Evolutionary conservation across 2,797 vertebrate genomes (phyloP).

Genomic region (Thaleichthys pacificus): DNA sequence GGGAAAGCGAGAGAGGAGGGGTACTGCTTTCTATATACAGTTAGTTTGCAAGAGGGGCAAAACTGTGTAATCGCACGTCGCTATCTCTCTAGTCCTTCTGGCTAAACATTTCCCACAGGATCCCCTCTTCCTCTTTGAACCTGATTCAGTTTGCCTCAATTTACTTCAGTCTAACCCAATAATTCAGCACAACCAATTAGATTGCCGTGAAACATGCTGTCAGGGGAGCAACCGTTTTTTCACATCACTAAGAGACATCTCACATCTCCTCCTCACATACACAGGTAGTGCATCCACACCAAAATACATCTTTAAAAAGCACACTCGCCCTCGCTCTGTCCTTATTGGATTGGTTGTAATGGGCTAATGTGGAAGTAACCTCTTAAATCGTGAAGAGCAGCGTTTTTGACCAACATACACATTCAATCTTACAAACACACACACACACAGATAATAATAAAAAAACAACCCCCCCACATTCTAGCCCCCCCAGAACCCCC

Average conservation of each 20-base stretch:
- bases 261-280: conserved; percentile 52
- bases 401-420: not conserved
- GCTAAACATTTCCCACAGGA: conserved; percentile 52
- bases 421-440: not conserved
- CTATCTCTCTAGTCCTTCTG: not conserved
- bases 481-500: not conserved
- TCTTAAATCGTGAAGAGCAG: not conserved
- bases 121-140: conserved; percentile 15
- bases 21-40: not conserved
- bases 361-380: not conserved
- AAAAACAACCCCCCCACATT: not conserved
- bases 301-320: conserved; percentile 8
- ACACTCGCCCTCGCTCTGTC: conserved; percentile 17
- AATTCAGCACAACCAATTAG: conserved; percentile 58
- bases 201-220: conserved; percentile 20
- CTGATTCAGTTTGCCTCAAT: conserved; percentile 54
- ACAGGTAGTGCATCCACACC: conserved; percentile 22
- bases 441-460: not conserved
- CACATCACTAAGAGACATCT: conserved; percentile 67
- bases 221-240: conserved; percentile 46
- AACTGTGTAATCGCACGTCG: not conserved
- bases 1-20: not conserved
- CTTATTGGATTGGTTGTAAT: not conserved
- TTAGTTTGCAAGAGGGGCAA: not conserved
- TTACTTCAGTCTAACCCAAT: conserved; percentile 45